phyloP scores from a whole-genome alignment of 2,113 vertebrate species.

The Eulemur macaco region DNA sequence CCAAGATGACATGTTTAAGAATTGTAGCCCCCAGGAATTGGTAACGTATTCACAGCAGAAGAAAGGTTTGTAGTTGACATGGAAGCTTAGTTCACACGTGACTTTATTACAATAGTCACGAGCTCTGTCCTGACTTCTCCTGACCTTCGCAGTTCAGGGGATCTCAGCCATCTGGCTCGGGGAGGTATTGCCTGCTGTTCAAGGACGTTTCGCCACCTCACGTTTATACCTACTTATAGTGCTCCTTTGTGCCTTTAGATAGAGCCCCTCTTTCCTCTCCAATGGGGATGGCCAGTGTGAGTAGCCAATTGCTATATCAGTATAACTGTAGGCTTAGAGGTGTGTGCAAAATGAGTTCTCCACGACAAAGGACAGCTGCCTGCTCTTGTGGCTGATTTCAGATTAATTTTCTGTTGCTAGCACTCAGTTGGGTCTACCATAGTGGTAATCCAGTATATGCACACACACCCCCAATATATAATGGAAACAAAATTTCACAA shows the following conservation, averaged over 20 bases:
- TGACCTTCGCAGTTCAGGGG: constrained; percentile 71
- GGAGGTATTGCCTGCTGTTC: constrained; percentile 56
- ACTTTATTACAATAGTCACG: constrained; percentile 76
- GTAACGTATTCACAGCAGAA: constrained; percentile 69
- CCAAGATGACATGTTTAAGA: constrained; percentile 72
- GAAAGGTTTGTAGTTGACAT: not conserved
- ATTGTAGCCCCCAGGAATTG: constrained; percentile 72
- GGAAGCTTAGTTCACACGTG: constrained; percentile 74
- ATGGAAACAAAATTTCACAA: not conserved
- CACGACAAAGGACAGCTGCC: not conserved
- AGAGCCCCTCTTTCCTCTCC: not conserved
- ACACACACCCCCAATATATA: not conserved
- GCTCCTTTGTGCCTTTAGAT: not conserved
- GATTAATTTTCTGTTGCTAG: not conserved
- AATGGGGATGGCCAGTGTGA: accelerated
- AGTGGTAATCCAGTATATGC: not conserved
- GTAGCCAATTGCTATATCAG: accelerated
- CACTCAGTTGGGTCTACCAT: not conserved
- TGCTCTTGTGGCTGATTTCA: not conserved
- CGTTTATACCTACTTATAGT: not conserved
- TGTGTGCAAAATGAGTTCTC: not conserved
- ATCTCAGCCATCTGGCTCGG: constrained; percentile 60
- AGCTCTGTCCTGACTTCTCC: constrained; percentile 65
- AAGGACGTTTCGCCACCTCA: constrained; percentile 7
- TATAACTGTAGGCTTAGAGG: not conserved